These are phyloP conservation scores for Choreutis nemorana DNA, from an alignment of 2,888 invertebrate genomes.

Conservation along the genomic window DNA sequence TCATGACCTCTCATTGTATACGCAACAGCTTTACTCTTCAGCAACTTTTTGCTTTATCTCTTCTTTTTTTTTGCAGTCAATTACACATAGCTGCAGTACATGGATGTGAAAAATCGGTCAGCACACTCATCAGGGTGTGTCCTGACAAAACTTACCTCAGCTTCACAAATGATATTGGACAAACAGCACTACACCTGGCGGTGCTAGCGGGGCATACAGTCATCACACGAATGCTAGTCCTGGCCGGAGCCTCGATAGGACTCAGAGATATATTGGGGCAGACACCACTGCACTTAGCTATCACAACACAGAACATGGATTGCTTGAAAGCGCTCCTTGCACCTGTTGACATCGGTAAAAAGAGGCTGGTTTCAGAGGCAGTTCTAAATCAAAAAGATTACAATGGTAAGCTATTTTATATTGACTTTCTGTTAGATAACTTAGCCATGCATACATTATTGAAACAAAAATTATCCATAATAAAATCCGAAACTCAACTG, in stretches of 20 bases:
- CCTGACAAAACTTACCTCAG: slow-evolving; percentile 81
- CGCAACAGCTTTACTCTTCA: too few relatives aligned
- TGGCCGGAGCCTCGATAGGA: slow-evolving; percentile 77
- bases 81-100: slow-evolving; percentile 87
- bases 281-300: slow-evolving; percentile 87
- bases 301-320: slow-evolving; percentile 71
- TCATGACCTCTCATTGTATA: too few relatives aligned
- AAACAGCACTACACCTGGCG: slow-evolving; percentile 88
- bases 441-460: too few relatives aligned
- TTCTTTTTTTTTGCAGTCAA: slow-evolving; percentile 66
- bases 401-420: slow-evolving; percentile 71
- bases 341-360: slow-evolving; percentile 54
- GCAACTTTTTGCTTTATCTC: too few relatives aligned
- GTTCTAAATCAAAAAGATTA: slow-evolving; percentile 84
- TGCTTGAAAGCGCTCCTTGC: slow-evolving; percentile 78
- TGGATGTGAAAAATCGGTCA: slow-evolving; percentile 75
- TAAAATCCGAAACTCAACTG: too few relatives aligned
- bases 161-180: slow-evolving; percentile 79
- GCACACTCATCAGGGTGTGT: slow-evolving; percentile 77
- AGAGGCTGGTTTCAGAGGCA: slow-evolving; percentile 49
- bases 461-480: too few relatives aligned
- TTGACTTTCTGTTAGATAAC: too few relatives aligned
- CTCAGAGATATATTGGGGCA: slow-evolving; percentile 80
- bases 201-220: slow-evolving; percentile 78
- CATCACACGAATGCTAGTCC: slow-evolving; percentile 78